Evolutionary conservation across 2,113 vertebrate genomes (phyloP), one percentile per base, ranked within the genome.

Genomic region (Lutjanus erythropterus): DNA sequence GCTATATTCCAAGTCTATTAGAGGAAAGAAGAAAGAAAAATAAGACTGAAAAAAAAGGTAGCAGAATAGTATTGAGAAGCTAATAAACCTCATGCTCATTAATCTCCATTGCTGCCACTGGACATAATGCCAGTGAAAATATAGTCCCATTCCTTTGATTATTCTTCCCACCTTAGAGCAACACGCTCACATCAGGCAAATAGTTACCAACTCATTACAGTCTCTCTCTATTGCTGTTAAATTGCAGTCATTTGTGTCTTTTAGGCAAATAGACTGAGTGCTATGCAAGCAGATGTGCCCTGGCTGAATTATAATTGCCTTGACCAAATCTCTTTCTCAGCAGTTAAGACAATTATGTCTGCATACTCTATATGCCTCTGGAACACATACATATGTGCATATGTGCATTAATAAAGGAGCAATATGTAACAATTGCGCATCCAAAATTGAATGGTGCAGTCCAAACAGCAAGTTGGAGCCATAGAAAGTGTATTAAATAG

Each of bases 191-290:
- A 87, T 88, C 70, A 89, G 81, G 81, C 81, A 89, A 88, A 90
- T 33, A 83, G 88, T 88, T 86, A 93, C 68, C 59, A 80, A 65
- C 68, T 91, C 91, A 93, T 92, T 92, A 91, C 75, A 78, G 56
- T 71, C 67, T 65, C 44, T 65, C 42, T 88, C 85, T 81, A 89
- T 88, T 80, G 88, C 90, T 76, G 78, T 74, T 92, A 89, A 93
- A 94, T 89, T 86, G 84, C 85, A 83, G 80, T 88, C 88, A 92
- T 93, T 91, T 91, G 89, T 91, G 91, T 90, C 85, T 90, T 77
- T 89, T 87, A 86, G 81, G 88, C 87, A 92, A 91, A 91, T 73
- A 90, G 80, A 88, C 41, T 71, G 80, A 89, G 78, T 78, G 83
- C 80, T 78, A 84, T 78, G 89, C 87, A 87, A 85, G 86, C 85